Evolutionary conservation across 2,113 vertebrate species (phyloP), one percentile per base, ranked within the genome.

Genomic region (Paramisgurnus dabryanus): DNA sequence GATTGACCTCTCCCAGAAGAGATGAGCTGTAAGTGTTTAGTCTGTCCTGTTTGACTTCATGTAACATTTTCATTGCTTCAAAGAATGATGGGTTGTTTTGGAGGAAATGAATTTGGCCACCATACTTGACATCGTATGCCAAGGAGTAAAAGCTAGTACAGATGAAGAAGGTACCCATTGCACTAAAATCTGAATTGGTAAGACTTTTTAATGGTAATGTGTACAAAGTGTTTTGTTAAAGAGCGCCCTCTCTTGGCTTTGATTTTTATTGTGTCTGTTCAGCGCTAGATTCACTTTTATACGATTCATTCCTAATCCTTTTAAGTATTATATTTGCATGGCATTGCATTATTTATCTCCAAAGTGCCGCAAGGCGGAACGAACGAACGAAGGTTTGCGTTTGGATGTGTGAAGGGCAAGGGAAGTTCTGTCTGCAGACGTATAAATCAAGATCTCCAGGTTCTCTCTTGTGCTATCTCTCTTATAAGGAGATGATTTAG

Each of bases 401-500:
- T 45, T 40, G 72, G 67, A 63, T 64, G 41, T 76, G 65, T 34
- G 73, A 55, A 45, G 43, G 57, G 43, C 75, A 69, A 76, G 34
- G 80, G 73, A 80, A 67, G 70, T 80, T 61, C 34, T 68, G 40
- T 67, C 27, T 64, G 70, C 67, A 63, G 72, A 61, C 55, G 18
- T 60, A 2, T 53, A 10, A 80, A 6, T 67, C 39, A 27, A 40
- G 55, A 79, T 80, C 45, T 80, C 76, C 47, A 69, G 45, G 49
- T 81, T 78, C 76, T 63, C 76, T 64, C 74, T 76, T 74, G 82
- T 64, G 76, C 79, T 78, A 83, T 80, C 64, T 84, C 70, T 83
- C 60, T 67, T 80, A 34, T 34, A 80, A 17, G 66, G 82, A 83
- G 83, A 85, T 55, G 71, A 85, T 82, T 43, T 76, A 85, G 88